A percentile compares a stretch with the other conserved stretches of the same genome.
Conservation (phyloP, 2,797 vertebrate genomes). For the Gymnothorax javanicus region DNA sequence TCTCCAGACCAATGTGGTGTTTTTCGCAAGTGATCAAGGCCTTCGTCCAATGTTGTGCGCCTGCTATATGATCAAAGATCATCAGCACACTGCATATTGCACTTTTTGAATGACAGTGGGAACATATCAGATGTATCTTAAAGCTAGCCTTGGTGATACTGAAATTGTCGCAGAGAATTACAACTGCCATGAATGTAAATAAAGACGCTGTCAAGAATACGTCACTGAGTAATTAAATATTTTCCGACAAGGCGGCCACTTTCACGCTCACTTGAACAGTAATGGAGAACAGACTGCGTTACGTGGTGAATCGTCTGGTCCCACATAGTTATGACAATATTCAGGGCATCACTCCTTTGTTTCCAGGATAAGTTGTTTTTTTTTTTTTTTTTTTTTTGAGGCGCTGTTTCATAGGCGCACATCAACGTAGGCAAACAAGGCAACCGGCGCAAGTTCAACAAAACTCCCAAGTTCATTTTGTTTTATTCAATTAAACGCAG, state of each 20-base stretch:
- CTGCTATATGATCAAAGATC: not conserved
- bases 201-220: not conserved
- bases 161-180: not conserved
- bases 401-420: not conserved
- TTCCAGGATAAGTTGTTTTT: too few species aligned
- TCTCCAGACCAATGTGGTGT: not conserved
- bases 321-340: not conserved
- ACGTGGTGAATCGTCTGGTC: not conserved
- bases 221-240: not conserved
- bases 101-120: not conserved
- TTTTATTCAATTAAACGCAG: not conserved
- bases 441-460: not conserved
- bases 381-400: too few species aligned
- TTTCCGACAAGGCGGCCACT: not conserved
- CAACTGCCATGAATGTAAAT: not conserved
- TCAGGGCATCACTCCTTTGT: not conserved
- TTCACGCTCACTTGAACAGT: not conserved
- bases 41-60: not conserved
- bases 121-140: not conserved
- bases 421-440: not conserved
- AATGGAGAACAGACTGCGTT: not conserved
- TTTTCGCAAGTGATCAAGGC: not conserved
- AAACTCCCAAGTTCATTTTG: not conserved
- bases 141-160: not conserved
- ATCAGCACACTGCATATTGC: not conserved